These are phyloP conservation scores for Emys orbicularis DNA, from an alignment of 2,797 vertebrate species.

Conservation along the genomic window DNA sequence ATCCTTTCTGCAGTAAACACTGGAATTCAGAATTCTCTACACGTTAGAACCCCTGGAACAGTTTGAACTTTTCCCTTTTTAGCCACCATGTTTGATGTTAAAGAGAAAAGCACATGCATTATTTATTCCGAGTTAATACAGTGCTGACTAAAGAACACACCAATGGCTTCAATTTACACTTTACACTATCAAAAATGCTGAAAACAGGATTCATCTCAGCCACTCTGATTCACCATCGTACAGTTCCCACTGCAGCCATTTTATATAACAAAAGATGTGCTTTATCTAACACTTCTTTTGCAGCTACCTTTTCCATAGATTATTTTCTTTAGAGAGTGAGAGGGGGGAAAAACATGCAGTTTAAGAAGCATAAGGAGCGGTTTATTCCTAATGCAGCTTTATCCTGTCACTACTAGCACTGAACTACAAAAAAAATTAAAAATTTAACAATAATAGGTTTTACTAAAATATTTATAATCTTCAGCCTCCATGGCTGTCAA, in stretches of 20 bases:
- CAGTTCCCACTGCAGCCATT: neutral
- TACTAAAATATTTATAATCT: neutral
- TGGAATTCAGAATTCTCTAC: conserved; percentile 20
- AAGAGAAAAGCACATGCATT: conserved; percentile 54
- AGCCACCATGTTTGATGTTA: conserved; percentile 40
- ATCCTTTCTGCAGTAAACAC: conserved; percentile 1
- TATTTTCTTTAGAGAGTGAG: neutral
- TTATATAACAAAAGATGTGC: neutral
- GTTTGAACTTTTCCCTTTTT: conserved; percentile 31
- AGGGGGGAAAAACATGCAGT: neutral
- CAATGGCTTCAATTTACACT: conserved; percentile 2
- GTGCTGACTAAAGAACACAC: conserved; percentile 21
- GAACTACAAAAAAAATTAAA: neutral
- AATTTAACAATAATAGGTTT: neutral
- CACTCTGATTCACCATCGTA: neutral
- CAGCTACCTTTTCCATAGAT: neutral
- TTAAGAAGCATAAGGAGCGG: neutral
- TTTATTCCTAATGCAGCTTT: neutral
- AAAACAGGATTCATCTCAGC: neutral
- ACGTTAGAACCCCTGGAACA: conserved; percentile 16
- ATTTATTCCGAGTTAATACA: conserved; percentile 44
- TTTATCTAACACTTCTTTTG: conserved; percentile 2
- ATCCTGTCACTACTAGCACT: neutral
- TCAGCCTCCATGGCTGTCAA: neutral
- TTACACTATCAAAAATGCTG: neutral